Conservation (phyloP, 2,113 vertebrate species). For the Odontesthes bonariensis region DNA sequence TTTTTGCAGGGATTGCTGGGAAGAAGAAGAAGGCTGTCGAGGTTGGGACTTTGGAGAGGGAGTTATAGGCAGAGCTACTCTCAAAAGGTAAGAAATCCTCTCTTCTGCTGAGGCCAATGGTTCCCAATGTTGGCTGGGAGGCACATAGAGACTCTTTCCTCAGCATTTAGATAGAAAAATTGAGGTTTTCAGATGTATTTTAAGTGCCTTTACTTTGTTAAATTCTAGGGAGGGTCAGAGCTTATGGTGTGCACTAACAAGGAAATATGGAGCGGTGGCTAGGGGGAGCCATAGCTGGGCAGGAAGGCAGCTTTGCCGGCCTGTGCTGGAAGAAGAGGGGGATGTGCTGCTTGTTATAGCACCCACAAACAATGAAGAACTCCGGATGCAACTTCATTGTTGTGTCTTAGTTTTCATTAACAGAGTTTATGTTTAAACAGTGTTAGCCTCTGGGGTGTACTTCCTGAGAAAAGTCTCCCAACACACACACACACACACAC, state of each 20-base stretch:
- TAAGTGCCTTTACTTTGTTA: constrained; percentile 45
- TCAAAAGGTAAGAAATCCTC: constrained; percentile 79
- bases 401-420: constrained; percentile 23
- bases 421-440: constrained; percentile 33
- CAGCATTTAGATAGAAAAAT: constrained; percentile 36
- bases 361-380: constrained; percentile 54
- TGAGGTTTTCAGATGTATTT: constrained; percentile 62
- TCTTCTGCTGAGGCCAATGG: constrained; percentile 28
- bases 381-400: constrained; percentile 53
- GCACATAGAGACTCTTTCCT: constrained; percentile 24
- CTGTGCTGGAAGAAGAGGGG: background rate
- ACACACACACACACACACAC: constrained; percentile 35
- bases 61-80: constrained; percentile 30
- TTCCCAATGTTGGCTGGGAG: constrained; percentile 45
- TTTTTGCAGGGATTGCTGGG: constrained; percentile 87
- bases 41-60: constrained; percentile 71
- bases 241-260: constrained; percentile 72
- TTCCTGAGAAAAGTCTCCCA: constrained; percentile 45
- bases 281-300: constrained; percentile 83
- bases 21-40: constrained; percentile 84
- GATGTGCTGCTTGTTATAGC: constrained; percentile 26
- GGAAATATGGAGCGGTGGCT: constrained; percentile 79
- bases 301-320: constrained; percentile 34
- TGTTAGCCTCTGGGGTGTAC: constrained; percentile 21
- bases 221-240: constrained; percentile 66